Base-by-base conservation (phyloP, 64 coral and sea anemone genomes). In the Actinia equina region DNA sequence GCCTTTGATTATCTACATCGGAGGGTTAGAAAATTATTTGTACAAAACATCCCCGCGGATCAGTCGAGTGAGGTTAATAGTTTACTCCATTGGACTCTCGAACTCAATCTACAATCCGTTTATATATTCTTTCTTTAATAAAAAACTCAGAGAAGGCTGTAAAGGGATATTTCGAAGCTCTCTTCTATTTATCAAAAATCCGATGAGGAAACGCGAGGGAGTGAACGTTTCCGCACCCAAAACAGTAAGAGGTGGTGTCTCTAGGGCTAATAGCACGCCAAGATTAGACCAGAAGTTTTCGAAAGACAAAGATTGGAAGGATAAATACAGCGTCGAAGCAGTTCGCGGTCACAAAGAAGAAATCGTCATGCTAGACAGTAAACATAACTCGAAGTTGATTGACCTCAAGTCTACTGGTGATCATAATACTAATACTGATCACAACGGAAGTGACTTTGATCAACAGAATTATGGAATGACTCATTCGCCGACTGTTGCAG, bases 121-220 rank as follows among this genome's bases (percentile, higher is more conserved):
- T 42, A 96, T 96, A 60, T 96, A 96, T 52, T 90, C 91, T 2
- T 93, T 96, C 6, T 96, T 88, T 80, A 96, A 96, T 83, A 87
- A 82, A 41, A 90, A 88, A 62, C 93, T 96, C 64, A 76, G 94
- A 83, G 91, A 89, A 23, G 94, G 94, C 0, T 96, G 94, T 46
- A 96, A 96, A 51, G 91, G 87, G 53, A 86, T 96, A 77, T 93
- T 84, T 51, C 52, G 52, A 10, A 60, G 70, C 6, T 92, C 91
- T 64, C 57, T 92, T 59, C 67, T 20, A 60, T 43, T 88, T 7
- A 62, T 92, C 52, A 88, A 57, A 87, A 76, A 77, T 52, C 84
- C 89, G 2, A 85, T 54, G 16, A 59, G 71, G 43, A 65, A 43
- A 23, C 42, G 43, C 42, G 78, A 81, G 27, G 78, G 5, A 15